Evolutionary conservation across 1,140 invertebrate genomes (phyloP).

Genomic region (Lasaia peninsularis): DNA sequence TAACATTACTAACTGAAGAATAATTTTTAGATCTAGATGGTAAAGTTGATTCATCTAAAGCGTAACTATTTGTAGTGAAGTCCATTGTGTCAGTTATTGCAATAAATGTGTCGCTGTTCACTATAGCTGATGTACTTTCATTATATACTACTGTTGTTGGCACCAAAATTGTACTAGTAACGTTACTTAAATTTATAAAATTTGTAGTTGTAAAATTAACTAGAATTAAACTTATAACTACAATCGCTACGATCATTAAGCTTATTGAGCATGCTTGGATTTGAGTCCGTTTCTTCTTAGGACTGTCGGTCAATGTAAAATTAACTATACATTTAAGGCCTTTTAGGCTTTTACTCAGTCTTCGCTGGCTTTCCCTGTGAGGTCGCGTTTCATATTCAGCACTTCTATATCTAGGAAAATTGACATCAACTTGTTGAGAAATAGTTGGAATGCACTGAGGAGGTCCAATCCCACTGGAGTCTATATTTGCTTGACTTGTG

Average conservation of each 20-base stretch:
- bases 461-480: constrained; percentile 24
- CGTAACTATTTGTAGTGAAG: constrained; percentile 16
- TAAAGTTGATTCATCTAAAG: constrained; percentile 21
- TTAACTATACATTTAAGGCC: constrained; percentile 68
- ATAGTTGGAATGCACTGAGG: constrained; percentile 60
- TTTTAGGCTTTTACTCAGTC: constrained; percentile 68
- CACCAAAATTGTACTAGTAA: constrained; percentile 63
- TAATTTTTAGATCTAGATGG: constrained; percentile 33
- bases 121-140: constrained; percentile 48
- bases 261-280: constrained; percentile 72
- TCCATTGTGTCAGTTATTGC: constrained; percentile 10
- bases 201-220: constrained; percentile 63
- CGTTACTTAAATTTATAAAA: constrained; percentile 46
- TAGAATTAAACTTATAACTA: constrained; percentile 69
- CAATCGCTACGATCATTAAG: constrained; percentile 68
- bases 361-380: constrained; percentile 37
- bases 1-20: constrained; percentile 37
- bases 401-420: constrained; percentile 53
- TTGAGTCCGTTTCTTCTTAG: constrained; percentile 62
- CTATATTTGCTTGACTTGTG: constrained; percentile 19
- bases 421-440: constrained; percentile 64
- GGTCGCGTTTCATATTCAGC: constrained; percentile 44
- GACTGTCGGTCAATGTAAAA: constrained; percentile 61
- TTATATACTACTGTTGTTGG: constrained; percentile 52
- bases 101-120: constrained; percentile 25